Evolutionary conservation across 2,888 invertebrate species (phyloP).

Genomic region (Epistrophe eligans): DNA sequence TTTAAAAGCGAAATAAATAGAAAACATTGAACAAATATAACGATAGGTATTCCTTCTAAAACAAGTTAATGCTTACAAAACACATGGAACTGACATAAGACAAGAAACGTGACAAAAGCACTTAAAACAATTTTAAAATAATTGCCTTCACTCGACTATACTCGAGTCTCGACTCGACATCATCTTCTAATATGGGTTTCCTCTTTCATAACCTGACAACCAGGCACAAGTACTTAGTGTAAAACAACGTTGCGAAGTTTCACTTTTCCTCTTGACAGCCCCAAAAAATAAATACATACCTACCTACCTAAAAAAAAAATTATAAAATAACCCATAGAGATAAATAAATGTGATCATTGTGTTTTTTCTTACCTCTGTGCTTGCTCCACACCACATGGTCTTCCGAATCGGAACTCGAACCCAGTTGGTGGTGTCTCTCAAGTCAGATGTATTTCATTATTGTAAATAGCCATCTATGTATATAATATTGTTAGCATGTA

Average conservation of each 20-base stretch:
- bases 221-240: constrained; percentile 44
- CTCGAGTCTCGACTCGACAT: constrained; percentile 17
- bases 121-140: constrained; percentile 59
- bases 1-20: not conserved
- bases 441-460: constrained; percentile 19
- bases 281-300: not conserved
- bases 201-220: constrained; percentile 68
- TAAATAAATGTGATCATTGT: constrained; percentile 72
- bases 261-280: constrained; percentile 65
- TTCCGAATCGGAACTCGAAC: constrained; percentile 27
- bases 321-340: constrained; percentile 48
- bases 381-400: constrained; percentile 56
- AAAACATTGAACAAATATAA: constrained; percentile 20
- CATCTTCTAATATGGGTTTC: constrained; percentile 51
- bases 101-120: constrained; percentile 70
- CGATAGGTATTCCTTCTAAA: constrained; percentile 6
- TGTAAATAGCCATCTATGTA: constrained; percentile 35
- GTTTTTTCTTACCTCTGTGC: constrained; percentile 39
- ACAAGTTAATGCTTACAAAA: constrained; percentile 41
- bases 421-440: constrained; percentile 39
- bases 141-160: constrained; percentile 55
- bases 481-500: constrained; percentile 24
- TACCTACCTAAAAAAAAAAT: constrained; percentile 8
- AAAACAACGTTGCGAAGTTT: constrained; percentile 72
- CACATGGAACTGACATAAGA: constrained; percentile 59